Conservation (phyloP, 2,888 invertebrate species). For the Mycogona germanica region DNA sequence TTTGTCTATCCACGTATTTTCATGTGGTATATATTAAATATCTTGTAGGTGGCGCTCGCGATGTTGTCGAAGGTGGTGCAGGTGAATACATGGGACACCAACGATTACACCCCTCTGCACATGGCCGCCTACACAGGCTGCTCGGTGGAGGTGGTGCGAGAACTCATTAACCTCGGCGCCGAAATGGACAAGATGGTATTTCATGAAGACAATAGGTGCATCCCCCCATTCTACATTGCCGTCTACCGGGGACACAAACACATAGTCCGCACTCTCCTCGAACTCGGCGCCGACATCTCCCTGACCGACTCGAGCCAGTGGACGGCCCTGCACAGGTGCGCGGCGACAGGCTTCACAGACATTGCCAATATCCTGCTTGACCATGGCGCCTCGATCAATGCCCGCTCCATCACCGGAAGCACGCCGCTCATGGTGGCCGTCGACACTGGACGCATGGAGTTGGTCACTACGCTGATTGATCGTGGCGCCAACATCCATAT, state of each 20-base stretch:
- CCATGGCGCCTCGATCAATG: conserved; percentile 23
- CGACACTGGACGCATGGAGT: not conserved
- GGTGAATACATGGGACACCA: conserved; percentile 40
- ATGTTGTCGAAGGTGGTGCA: conserved; percentile 36
- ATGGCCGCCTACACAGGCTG: conserved; percentile 1
- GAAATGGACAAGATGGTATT: not conserved
- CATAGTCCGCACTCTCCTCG: not conserved
- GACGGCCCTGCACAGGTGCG: conserved; percentile 4
- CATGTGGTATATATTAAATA: too few species aligned
- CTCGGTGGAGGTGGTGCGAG: not conserved
- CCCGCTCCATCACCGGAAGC: not conserved
- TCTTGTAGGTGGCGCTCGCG: not conserved
- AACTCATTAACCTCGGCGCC: not conserved
- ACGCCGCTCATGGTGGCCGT: conserved; percentile 1
- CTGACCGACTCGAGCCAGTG: not conserved
- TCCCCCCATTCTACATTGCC: conserved; percentile 5
- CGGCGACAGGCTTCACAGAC: not conserved
- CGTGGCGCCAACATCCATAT: conserved; percentile 3
- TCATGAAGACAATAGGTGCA: not conserved
- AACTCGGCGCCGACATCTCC: not conserved
- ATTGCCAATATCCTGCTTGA: conserved; percentile 1
- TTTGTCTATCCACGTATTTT: too few species aligned
- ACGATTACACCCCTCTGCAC: conserved; percentile 3
- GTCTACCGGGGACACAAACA: not conserved
- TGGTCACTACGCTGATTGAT: conserved; percentile 21